Evolutionary conservation across 2,797 vertebrate species (phyloP), one percentile per base, ranked within the genome.

Genomic region (Anniella stebbinsi): DNA sequence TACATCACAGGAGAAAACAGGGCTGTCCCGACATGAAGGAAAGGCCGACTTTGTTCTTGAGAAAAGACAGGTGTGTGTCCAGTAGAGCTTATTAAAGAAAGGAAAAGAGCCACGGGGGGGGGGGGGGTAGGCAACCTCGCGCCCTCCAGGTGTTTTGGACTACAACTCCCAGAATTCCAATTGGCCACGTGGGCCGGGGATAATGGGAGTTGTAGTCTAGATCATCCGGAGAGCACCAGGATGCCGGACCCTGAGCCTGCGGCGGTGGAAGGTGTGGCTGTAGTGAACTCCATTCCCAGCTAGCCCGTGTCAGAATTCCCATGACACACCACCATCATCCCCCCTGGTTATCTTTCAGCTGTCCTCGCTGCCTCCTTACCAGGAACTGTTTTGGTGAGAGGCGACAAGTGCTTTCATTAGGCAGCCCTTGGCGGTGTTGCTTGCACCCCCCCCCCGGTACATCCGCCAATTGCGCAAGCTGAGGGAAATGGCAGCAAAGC

Each of bases 231-330:
- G 18, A 21, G 21, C 60, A 63, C 60, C 51, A 51, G 51, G 4
- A 1, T 51, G 7, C 51, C 51, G 10, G 10, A 8, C 51, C 6
- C 21, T 25, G 80, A 89, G 81, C 94, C 94, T 92, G 91, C 6
- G 33, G 93, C 88, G 93, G 93, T 30, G 78, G 57, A 94, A 84
- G 89, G 93, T 91, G 91, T 92, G 88, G 92, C 70, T 51, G 72
- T 78, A 89, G 33, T 1, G 93, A 95, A 93, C 92, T 92, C 91
- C 89, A 93, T 91, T 95, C 94, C 93, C 30, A 95, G 89, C 93
- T 94, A 93, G 93, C 92, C 93, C 89, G 28, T 77, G 89, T 87
- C 93, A 95, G 91, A 54, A 93, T 70, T 93, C 92, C 80, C 94
- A 95, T 92, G 92, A 93, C 90, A 91, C 92, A 63, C 88, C 94